Base-by-base conservation (phyloP, 2,797 vertebrate genomes). In the Sebastes baramenuke region DNA sequence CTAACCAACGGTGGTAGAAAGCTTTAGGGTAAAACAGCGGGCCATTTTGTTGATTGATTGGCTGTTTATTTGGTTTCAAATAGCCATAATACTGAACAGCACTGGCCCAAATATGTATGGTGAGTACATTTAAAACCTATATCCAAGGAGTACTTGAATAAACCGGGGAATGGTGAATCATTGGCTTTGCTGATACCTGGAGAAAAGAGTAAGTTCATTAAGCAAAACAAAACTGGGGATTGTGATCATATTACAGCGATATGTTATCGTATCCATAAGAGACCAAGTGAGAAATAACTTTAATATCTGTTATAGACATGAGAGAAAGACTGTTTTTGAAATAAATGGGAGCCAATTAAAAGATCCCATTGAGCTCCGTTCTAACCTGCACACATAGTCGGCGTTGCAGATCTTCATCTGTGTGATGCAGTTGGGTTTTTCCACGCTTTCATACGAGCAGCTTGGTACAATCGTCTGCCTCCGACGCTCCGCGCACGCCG, bases 381-480 rank as follows among this genome's bases (percentile, higher is more conserved):
- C 88, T 73, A 82, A 99, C 99, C 98, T 97, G 97, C 99, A 99
- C 30, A 98, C 94, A 0, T 96, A 96, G 93, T 99, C 98, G 0
- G 93, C 94, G 34, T 96, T 96, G 93, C 99, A 99, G 81, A 94
- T 85, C 3, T 96, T 96, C 88, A 97, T 95, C 1, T 97, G 95
- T 0, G 86, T 91, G 58, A 99, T 94, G 91, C 99, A 99, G 93
- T 95, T 97, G 82, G 97, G 96, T 68, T 96, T 97, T 55, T 97
- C 97, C 64, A 87, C 94, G 68, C 85, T 85, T 77, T 98, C 97
- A 67, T 98, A 99, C 24, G 98, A 99, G 91, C 99, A 99, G 81
- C 96, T 92, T 0, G 99, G 99, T 1, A 99, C 98, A 4, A 99
- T 97, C 83, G 98, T 99, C 94, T 99, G 98, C 27, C 99, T 90